Evolutionary conservation across 2,113 vertebrate genomes (phyloP), one percentile per base, ranked within the genome.

Genomic region (Myodes glareolus): DNA sequence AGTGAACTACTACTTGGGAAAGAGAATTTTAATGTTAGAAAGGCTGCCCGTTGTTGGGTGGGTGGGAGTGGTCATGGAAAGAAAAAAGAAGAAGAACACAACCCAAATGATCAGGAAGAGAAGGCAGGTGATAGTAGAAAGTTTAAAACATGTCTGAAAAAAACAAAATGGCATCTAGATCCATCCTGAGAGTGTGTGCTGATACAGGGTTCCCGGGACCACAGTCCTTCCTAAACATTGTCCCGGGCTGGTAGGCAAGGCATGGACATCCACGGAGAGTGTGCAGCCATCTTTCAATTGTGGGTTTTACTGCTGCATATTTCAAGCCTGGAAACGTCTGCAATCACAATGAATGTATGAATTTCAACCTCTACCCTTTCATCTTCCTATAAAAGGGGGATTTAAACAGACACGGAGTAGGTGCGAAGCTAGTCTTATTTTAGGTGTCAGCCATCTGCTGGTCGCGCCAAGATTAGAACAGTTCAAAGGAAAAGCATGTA

Each of bases 371-470:
- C 13, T 88, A 96, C 76, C 27, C 70, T 96, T 94, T 94, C 33
- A 42, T 94, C 63, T 33, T 73, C 77, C 42, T 95, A 31, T 96
- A 91, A 92, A 96, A 94, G 85, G 82, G 81, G 81, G 72, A 77
- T 96, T 96, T 88, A 94, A 95, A 78, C 76, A 91, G 81, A 82
- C 94, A 94, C 45, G 14, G 16, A 88, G 88, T 91, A 95, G 76
- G 88, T 21, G 36, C 11, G 58, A 77, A 94, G 61, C 85, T 95
- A 68, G 88, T 89, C 81, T 96, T 91, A 97, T 97, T 96, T 98
- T 96, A 97, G 92, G 88, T 81, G 25, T 73, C 78, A 91, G 3
- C 91, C 97, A 96, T 96, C 95, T 98, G 91, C 70, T 91, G 65
- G 73, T 63, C 67, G 95, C 93, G n/a, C 95, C 0, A 3, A 94